A percentile compares a stretch with the other conserved stretches of the same genome.
phyloP scores from a whole-genome alignment of 2,113 vertebrate genomes.

The Macrotus californicus region DNA sequence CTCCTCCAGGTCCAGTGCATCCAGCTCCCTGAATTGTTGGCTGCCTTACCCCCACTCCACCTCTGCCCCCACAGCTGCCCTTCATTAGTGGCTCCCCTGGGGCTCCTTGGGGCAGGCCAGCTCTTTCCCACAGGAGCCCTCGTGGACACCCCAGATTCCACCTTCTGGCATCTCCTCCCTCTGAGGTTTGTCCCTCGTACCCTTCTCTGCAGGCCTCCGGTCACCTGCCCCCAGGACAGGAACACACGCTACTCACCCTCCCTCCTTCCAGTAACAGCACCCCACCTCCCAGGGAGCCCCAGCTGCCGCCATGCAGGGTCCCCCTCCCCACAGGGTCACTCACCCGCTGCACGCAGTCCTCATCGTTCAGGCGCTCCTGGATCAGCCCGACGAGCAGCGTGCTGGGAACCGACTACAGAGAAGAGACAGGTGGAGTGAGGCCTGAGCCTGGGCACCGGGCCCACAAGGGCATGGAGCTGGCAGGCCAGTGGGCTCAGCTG shows the following conservation, averaged over 20 bases:
- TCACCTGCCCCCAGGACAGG: constrained; percentile 85
- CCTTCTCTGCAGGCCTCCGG: constrained; percentile 83
- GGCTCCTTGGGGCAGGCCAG: accelerated
- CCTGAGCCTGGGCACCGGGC: constrained; percentile 53
- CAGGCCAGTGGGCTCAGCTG: not conserved
- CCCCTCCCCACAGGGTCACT: constrained; percentile 73
- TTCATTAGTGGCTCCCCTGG: not conserved
- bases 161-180: not conserved
- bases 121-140: not conserved
- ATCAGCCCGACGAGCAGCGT: constrained; percentile 80
- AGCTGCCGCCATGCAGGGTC: constrained; percentile 47
- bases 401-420: constrained; percentile 81
- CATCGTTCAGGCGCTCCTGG: constrained; percentile 81
- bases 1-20: not conserved
- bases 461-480: constrained; percentile 57
- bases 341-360: constrained; percentile 88
- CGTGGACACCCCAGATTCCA: accelerated
- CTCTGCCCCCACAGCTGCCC: not conserved
- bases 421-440: not conserved
- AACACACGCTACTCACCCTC: constrained; percentile 83
- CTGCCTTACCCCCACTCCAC: too few relatives aligned
- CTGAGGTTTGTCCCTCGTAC: not conserved
- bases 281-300: constrained; percentile 71
- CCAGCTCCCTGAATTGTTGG: not conserved
- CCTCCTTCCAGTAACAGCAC: constrained; percentile 66